Conservation (phyloP, 2,797 vertebrate species). For the Glossophaga mutica region DNA sequence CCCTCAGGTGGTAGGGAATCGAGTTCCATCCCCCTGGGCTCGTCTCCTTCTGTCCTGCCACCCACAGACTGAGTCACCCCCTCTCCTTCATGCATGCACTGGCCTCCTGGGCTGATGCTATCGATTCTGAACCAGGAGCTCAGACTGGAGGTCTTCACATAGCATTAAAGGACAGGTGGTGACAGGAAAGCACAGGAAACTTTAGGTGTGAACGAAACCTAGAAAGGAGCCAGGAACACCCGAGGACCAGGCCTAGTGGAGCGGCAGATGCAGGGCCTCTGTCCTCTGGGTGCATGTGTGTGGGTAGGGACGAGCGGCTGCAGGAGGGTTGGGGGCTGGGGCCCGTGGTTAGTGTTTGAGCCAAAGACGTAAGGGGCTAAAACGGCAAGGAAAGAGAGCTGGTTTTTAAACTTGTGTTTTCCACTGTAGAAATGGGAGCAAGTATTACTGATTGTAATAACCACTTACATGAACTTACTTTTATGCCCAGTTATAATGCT, state of each 20-base stretch:
- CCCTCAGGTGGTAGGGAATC: neutral
- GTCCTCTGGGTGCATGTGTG: neutral
- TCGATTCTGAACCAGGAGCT: neutral
- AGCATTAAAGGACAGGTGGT: neutral
- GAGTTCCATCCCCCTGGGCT: neutral
- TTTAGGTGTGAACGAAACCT: neutral
- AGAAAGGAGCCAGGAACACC: neutral
- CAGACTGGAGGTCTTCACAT: neutral
- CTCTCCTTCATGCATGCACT: neutral
- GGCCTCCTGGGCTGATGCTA: neutral
- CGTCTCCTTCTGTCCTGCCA: neutral
- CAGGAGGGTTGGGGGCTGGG: neutral
- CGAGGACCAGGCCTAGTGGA: neutral
- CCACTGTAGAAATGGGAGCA: neutral
- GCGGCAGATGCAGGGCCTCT: no score
- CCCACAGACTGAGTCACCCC: neutral
- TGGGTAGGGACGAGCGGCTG: no score
- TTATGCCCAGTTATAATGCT: neutral
- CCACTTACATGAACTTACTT: neutral
- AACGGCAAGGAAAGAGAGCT: neutral
- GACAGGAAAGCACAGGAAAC: neutral
- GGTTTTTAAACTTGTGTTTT: neutral
- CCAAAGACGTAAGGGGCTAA: neutral
- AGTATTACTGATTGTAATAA: neutral
- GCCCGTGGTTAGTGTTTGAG: neutral